Base-by-base conservation (phyloP, 2,797 vertebrate species). In the Crenuchus spilurus region DNA sequence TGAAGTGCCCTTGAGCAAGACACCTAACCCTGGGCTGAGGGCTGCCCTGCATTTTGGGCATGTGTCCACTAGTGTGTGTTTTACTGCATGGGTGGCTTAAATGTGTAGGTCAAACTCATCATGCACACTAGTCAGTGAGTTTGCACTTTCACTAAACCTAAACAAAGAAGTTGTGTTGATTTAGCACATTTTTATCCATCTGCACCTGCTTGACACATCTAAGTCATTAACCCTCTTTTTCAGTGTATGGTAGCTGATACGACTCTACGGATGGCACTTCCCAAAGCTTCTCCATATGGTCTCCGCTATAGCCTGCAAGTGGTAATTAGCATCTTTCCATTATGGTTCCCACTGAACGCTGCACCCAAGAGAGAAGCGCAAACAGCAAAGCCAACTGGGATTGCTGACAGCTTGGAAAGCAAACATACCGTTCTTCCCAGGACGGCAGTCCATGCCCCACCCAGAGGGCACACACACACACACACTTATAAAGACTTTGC, bases 401-500 rank as follows among this genome's bases (percentile, higher is more conserved):
- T 65, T 52, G 28, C 28, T 51, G 20, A 11, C 64, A 61, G 52
- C 18, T 44, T 52, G 18, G 64, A 72, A 68, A 72, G 30, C 61
- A 61, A 71, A 46, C 46, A 73, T 75, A 63, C 18, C 39, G 72
- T 24, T 78, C 55, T 69, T 76, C 52, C 58, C 18, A 60, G 55
- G 64, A 44, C 28, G n/a, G 39, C 54, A 37, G 37, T 37, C 51
- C 54, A 10, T 57, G 33, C 74, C 68, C 70, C 41, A 18, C 41
- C 70, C 70, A 52, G 24, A 37, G 48, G 58, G 70, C 61, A 75
- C 70, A 73, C 61, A 69, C 62, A 73, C 33, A 67, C 66, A 74
- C 48, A 41, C 67, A 72, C 76, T 55, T 75, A 70, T 77, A 79
- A 87, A 89, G 84, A 85, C 86, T 84, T 87, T 87, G 75, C 78